Evolutionary conservation across 2,888 invertebrate species (phyloP), one percentile per base, ranked within the genome.

Genomic region (Beris morrisii): DNA sequence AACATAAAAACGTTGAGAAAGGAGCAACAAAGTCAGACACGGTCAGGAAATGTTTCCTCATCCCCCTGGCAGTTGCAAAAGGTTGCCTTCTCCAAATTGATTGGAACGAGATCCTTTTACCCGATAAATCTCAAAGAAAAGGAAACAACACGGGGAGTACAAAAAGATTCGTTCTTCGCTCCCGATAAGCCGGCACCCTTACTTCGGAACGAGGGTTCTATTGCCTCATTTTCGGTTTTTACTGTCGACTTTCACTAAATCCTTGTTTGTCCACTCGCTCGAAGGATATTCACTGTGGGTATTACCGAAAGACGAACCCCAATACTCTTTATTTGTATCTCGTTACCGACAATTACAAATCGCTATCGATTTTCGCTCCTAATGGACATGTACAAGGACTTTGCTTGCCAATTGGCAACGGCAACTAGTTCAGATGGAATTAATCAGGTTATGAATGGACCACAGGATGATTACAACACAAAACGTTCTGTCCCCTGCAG

Each of bases 361-460:
- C 57, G 48, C 56, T 65, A 65, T 64, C 54, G 28, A 31, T 11
- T 38, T 54, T 31, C 31, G 4, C 11, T 44, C 12, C 30, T 58
- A 45, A 30, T 22, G 28, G 38, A n/a, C 32, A 38, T 28, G 53
- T 7, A 55, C 22, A 15, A 15, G 38, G 52, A 28, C 3, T 45
- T 32, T 31, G 48, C 13, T 30, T 15, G 48, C 11, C 32, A 46
- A 59, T 31, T 59, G 30, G 15, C 30, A 46, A 13, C 6, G 55
- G 12, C 11, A 58, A 66, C 58, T 53, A 66, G 61, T 46, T 66
- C 66, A 66, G 32, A 55, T 54, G 66, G 66, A 66, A 66, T 50
- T 66, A 61, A 66, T 66, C 58, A 66, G 66, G 45, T 66, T 54
- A 38, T 48, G 59, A 48, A 59, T 48, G 46, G 48, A 59, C 32